Evolutionary conservation across 2,113 vertebrate genomes (phyloP), one percentile per base, ranked within the genome.

Genomic region (Melierax canorus): DNA sequence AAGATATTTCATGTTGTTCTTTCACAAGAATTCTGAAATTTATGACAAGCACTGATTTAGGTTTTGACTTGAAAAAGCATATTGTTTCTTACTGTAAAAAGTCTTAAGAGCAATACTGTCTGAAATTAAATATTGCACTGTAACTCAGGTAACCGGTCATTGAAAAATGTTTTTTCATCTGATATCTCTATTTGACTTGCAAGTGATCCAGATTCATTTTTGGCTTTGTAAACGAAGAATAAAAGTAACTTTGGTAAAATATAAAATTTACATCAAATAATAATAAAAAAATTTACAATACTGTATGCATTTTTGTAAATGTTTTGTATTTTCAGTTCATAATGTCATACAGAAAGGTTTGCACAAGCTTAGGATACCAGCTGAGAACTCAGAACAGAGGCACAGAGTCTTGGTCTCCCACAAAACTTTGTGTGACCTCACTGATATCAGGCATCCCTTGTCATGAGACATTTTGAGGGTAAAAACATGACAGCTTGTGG

Each of bases 131-230:
- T 95, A 94, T 90, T 98, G 96, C 87, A 96, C 97, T 97, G 96
- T 97, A 97, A 97, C 98, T 98, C 98, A 98, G 98, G 98, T 97
- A 98, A 97, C 93, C 8, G 3, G 75, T 97, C 72, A 19, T 39
- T 94, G 96, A 63, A 94, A 74, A 63, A 78, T 71, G 87, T 92
- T 92, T 97, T 97, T 91, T 86, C 97, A 66, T 95, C 64, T 79
- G 63, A 87, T 94, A 87, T 80, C 60, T 78, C 68, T 96, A 6
- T 94, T 94, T 95, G 95, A 97, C 64, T 97, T 97, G 82, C 89
- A 96, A 85, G 75, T 91, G 26, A 97, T 83, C 39, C 21, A 88
- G 55, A 97, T 71, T 66, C 30, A 21, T 81, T 95, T 95, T 79
- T 92, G 58, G 88, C 69, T 94, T 90, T 97, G 60, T 96, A 86